Base-by-base conservation (phyloP, 2,888 invertebrate species). In the Frankliniella fusca region DNA sequence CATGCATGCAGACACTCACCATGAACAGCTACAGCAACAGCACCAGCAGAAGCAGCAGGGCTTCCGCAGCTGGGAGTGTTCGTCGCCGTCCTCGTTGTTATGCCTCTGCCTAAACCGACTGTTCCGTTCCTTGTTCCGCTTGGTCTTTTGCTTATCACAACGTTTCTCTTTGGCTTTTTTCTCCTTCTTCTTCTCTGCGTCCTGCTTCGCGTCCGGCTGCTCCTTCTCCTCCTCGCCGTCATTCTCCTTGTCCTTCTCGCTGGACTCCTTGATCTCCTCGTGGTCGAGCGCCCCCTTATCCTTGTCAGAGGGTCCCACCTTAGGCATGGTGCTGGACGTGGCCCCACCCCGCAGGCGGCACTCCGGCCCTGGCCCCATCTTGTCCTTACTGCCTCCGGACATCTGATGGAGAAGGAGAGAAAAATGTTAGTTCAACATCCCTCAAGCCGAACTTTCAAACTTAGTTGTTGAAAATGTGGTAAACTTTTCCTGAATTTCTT, bases 11-110 rank as follows among this genome's bases (percentile, higher is more conserved):
- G 38, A 38, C 61, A 88, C 89, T 89, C 88, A 92, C 92, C 92
- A 93, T 87, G 92, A 92, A 88, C 93, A 93, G 87, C 92, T 92
- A 88, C 93, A 93, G 88, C 93, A 93, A 86, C 93, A 93, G 87
- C 92, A 93, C 91, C 92, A 92, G 86, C 92, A 92, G 85, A 92
- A 91, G 87, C 92, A 92, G 87, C 92, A 92, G 81, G 91, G 91
- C 87, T 91, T 92, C 80, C 82, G 81, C 82, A 84, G 83, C 48
- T 84, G 82, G 50, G 70, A 27, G 27, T 76, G 9, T 12, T 76
- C 70, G 27, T 76, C 70, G 70, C 10, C 70, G 70, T 27, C 70
- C 23, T 27, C 27, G 23, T n/a, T 23, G 9, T 80, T 48, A n/a
- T 48, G n/a, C 86, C 88, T 84, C 87, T 48, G n/a, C 86, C 88